Percentiles rank a stretch among this genome's conserved stretches.
These are phyloP conservation scores for Caenorhabditis doughertyi DNA, from an alignment of 2,888 invertebrate genomes.

Conservation along the genomic window DNA sequence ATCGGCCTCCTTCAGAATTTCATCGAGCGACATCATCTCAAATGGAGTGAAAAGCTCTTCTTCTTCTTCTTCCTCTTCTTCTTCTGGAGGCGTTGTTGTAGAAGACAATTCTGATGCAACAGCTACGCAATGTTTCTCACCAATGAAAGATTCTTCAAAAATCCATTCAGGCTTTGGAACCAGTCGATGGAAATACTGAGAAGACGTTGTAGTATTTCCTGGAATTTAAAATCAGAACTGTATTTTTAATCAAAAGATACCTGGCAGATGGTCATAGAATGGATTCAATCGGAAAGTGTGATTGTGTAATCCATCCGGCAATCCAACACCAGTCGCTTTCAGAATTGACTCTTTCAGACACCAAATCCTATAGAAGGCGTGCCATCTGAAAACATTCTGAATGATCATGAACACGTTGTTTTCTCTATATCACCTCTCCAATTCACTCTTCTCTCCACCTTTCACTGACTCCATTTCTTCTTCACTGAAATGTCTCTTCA, in stretches of 20 bases:
- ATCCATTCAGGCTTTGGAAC: slow-evolving; percentile 72
- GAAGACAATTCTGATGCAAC: slow-evolving; percentile 66
- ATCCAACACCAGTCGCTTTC: slow-evolving; percentile 82
- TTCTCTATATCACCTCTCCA: slow-evolving; percentile 31
- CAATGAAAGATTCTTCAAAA: slow-evolving; percentile 81
- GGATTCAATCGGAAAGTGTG: slow-evolving; percentile 68
- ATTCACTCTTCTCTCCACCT: slow-evolving; percentile 41
- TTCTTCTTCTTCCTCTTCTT: too few species aligned
- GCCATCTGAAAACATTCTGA: slow-evolving; percentile 69
- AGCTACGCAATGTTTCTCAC: slow-evolving; percentile 77
- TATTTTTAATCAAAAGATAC: slow-evolving; percentile 39
- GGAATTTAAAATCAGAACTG: not conserved
- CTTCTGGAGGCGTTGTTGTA: not conserved
- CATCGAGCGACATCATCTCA: slow-evolving; percentile 51
- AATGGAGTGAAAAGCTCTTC: slow-evolving; percentile 24
- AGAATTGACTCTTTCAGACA: slow-evolving; percentile 82
- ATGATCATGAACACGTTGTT: too few species aligned
- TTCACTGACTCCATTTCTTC: slow-evolving; percentile 74
- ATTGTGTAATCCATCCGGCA: slow-evolving; percentile 77
- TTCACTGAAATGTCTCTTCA: slow-evolving; percentile 65
- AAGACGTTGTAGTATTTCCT: slow-evolving; percentile 75
- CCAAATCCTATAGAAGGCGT: slow-evolving; percentile 77
- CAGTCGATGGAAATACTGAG: slow-evolving; percentile 71
- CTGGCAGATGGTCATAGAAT: slow-evolving; percentile 69
- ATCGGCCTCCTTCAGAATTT: slow-evolving; percentile 50